Conservation (phyloP, 2,113 vertebrate species). For the Scopus umbretta region DNA sequence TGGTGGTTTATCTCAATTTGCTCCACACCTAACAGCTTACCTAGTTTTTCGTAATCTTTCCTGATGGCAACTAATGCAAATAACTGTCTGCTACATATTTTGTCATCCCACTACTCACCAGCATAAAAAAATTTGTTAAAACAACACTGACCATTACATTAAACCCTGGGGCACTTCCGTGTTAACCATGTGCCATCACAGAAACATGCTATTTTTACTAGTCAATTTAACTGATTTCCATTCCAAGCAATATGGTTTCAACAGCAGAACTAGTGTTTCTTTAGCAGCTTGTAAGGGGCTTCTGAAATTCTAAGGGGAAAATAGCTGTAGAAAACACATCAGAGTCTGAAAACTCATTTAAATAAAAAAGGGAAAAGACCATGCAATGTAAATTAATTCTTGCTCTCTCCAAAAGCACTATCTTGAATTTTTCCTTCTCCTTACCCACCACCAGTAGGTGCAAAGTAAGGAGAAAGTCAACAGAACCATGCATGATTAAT, state of each 20-base stretch:
- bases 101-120: neutral
- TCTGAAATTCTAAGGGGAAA: neutral
- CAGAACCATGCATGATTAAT: neutral
- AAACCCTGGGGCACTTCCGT: neutral
- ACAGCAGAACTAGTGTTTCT: neutral
- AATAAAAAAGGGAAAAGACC: rapidly evolving
- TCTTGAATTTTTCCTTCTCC: neutral
- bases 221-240: neutral
- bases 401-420: neutral
- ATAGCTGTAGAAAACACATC: neutral
- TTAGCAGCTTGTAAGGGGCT: neutral
- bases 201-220: neutral
- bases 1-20: neutral
- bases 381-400: neutral
- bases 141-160: neutral
- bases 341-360: neutral
- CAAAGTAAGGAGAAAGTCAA: neutral
- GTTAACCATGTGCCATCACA: neutral
- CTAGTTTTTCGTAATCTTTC: neutral
- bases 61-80: neutral
- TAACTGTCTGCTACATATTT: neutral
- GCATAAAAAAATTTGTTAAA: neutral
- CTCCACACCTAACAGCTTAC: neutral
- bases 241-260: neutral
- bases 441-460: neutral